phyloP scores from a whole-genome alignment of 2,113 vertebrate species.

The Stigmatopora argus region DNA sequence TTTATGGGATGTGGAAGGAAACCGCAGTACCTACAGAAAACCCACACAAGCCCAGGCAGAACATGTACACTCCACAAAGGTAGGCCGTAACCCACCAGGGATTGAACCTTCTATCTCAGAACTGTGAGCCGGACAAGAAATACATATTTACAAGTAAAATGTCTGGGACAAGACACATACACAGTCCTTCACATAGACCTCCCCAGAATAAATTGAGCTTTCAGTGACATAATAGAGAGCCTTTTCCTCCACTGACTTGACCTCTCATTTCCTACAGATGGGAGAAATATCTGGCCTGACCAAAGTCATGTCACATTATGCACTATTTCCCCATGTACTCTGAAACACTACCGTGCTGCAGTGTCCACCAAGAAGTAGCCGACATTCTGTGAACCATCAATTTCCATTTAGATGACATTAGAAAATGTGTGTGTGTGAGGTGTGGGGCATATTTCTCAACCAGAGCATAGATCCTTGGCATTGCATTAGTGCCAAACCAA shows the following conservation, averaged over 20 bases:
- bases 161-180: not conserved
- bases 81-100: too few relatives aligned
- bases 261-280: not conserved
- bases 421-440: constrained; percentile 9
- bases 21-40: too few relatives aligned
- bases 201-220: not conserved
- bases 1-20: too few relatives aligned
- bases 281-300: not conserved
- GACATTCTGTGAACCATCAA: constrained; percentile 22
- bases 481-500: constrained; percentile 69
- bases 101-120: too few relatives aligned
- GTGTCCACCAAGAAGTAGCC: constrained; percentile 16
- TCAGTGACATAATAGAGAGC: not conserved
- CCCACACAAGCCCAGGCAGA: too few relatives aligned
- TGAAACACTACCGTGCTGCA: constrained; percentile 10
- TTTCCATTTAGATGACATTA: constrained; percentile 32
- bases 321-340: constrained; percentile 10
- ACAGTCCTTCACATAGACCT: not conserved
- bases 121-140: too few relatives aligned
- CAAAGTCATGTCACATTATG: constrained; percentile 1
- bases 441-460: constrained; percentile 45
- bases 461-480: constrained; percentile 47
- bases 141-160: not conserved
- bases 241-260: not conserved
- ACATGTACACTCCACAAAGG: too few relatives aligned